A percentile compares a stretch with the other conserved stretches of the same genome.
These are phyloP conservation scores for Cydia strobilella DNA, from an alignment of 1,140 invertebrate species.

Conservation along the genomic window DNA sequence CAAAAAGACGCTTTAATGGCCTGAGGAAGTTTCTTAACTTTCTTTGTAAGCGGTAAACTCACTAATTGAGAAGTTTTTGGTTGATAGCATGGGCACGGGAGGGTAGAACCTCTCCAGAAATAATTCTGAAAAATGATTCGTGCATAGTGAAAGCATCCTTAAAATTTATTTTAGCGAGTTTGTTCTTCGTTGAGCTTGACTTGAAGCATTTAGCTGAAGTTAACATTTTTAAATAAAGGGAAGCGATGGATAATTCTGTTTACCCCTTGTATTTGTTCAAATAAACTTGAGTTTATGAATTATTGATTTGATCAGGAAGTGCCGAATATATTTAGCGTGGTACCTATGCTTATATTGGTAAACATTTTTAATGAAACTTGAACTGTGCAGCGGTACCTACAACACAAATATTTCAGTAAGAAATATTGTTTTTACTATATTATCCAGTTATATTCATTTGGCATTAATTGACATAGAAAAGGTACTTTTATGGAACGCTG, in stretches of 20 bases:
- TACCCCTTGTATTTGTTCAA: neutral
- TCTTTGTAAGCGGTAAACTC: constrained; percentile 56
- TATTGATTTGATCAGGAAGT: neutral
- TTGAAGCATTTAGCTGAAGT: neutral
- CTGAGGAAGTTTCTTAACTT: constrained; percentile 52
- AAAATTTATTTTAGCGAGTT: constrained; percentile 9
- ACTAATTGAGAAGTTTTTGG: constrained; percentile 62
- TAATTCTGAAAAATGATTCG: neutral
- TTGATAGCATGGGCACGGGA: constrained; percentile 35
- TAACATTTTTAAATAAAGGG: neutral
- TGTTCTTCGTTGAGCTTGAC: neutral
- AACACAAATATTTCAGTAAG: too few species aligned
- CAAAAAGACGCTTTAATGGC: constrained; percentile 60
- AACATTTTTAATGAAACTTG: too few species aligned
- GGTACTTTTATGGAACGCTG: too few species aligned
- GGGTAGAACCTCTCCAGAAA: constrained; percentile 7
- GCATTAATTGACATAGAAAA: too few species aligned
- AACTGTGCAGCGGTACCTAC: too few species aligned
- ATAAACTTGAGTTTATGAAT: neutral
- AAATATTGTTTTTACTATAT: too few species aligned
- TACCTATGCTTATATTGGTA: too few species aligned
- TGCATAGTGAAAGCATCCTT: neutral
- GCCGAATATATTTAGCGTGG: too few species aligned
- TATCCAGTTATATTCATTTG: too few species aligned
- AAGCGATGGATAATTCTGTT: neutral